Base-by-base conservation (phyloP, 1,140 invertebrate species). In the Stegodyphus dumicola region DNA sequence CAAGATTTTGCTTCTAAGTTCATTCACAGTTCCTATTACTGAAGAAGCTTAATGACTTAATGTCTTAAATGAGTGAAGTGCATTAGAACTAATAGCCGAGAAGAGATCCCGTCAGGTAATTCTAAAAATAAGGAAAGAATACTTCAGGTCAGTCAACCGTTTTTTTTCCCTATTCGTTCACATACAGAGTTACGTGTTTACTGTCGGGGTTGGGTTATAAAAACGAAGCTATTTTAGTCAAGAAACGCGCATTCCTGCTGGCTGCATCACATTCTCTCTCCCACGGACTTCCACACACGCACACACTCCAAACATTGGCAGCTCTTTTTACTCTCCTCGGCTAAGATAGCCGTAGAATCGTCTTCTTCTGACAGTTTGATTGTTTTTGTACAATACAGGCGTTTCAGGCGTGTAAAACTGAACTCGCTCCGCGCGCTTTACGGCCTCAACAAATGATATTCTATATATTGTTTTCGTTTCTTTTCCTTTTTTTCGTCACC, bases 161-260 rank as follows among this genome's bases (percentile, higher is more conserved):
- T 77, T 60, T 77, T 51, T 77, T 65, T 51, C 51, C 9, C 49
- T 51, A n/a, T 10, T 56, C 18, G 9, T 60, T 60, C 56, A 60
- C 9, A 33, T 33, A 60, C 15, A 60, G 15, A 60, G 56, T 15
- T 15, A 60, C 9, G 15, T 11, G 56, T 60, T 77, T 6, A 7
- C 13, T 33, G 49, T 6, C 7, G 75, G 18, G n/a, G 33, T 66
- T 60, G 13, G 75, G 75, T 54, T 51, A 52, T 77, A 77, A 77
- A 77, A 77, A 77, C 75, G 56, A n/a, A 66, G 75, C 75, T 77
- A 77, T 77, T 77, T 77, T 18, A 15, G 75, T 77, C 75, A 13
- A 51, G 48, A 56, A 13, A 13, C 64, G 60, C 56, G 64, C 13
- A 77, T 65, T 66, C 56, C n/a, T 66, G 48, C n/a, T 54, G 56